A percentile compares a stretch with the other conserved stretches of the same genome.
Evolutionary conservation across 1,140 invertebrate genomes (phyloP).

Genomic region (Mesaphorura yosii): DNA sequence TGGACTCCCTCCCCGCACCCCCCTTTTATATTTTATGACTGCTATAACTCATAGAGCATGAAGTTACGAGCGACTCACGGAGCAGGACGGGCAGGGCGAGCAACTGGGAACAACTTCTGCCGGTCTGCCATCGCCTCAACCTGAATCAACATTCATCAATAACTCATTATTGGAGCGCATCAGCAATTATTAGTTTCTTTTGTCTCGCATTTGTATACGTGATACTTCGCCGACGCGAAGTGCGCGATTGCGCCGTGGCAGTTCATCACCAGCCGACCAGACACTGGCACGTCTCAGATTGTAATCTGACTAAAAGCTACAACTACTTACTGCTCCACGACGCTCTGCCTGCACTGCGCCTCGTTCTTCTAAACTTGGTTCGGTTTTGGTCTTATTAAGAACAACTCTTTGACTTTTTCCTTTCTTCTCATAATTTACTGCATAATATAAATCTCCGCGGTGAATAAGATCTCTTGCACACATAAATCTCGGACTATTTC

Average conservation of each 20-base stretch:
- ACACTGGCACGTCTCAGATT: not conserved
- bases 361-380: not conserved
- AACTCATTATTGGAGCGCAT: slow-evolving; percentile 16
- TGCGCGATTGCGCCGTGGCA: not conserved
- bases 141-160: slow-evolving; percentile 29
- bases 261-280: not conserved
- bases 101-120: slow-evolving; percentile 4
- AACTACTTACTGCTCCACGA: not conserved
- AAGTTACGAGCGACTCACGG: slow-evolving; percentile 1
- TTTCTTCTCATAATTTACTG: slow-evolving; percentile 31
- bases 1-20: slow-evolving; percentile 11
- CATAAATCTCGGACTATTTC: slow-evolving; percentile 31
- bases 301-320: not conserved
- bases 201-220: slow-evolving; percentile 9
- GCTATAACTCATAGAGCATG: slow-evolving; percentile 17
- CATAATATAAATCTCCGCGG: slow-evolving; percentile 29
- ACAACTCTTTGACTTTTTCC: too few relatives aligned
- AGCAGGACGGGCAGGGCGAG: slow-evolving; percentile 6
- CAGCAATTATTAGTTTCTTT: slow-evolving; percentile 13
- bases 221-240: not conserved
- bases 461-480: slow-evolving; percentile 29
- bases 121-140: not conserved
- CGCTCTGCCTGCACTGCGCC: not conserved
- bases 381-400: not conserved
- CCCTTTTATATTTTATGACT: slow-evolving; percentile 21